Conservation (phyloP, 2,113 vertebrate species). For the Labeo catla region DNA sequence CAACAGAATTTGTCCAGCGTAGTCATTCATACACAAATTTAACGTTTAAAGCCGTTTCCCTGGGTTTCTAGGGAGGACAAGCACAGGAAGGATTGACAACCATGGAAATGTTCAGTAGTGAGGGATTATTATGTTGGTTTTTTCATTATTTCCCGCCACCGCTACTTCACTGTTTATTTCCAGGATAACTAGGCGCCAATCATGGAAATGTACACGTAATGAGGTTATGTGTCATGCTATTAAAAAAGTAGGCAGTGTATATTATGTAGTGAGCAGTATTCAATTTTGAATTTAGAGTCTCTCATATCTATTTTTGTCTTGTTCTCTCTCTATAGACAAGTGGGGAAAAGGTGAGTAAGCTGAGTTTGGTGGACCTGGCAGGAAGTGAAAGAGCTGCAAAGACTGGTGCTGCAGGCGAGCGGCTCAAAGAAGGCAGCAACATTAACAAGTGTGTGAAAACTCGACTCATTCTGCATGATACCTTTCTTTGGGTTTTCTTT, state of each 20-base stretch:
- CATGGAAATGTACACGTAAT: conserved; percentile 1
- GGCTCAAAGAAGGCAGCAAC: conserved; percentile 98
- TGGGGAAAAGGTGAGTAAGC: conserved; percentile 96
- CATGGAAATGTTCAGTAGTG: conserved; percentile 39
- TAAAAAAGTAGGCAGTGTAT: background rate
- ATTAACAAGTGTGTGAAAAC: conserved; percentile 88
- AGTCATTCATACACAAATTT: conserved; percentile 39
- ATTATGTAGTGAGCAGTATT: background rate
- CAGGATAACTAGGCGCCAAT: background rate
- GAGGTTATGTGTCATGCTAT: background rate
- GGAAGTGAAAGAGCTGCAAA: conserved; percentile 96
- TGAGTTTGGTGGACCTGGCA: conserved; percentile 95
- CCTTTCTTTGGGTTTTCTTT: background rate
- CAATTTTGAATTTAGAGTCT: background rate
- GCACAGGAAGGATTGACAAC: conserved; percentile 6
- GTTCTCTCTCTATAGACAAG: conserved; percentile 81
- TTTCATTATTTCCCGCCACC: background rate
- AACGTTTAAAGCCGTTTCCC: conserved; percentile 17
- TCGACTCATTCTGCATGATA: background rate
- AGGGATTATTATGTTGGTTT: background rate
- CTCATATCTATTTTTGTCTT: background rate
- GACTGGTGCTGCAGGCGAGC: conserved; percentile 93
- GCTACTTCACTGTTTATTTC: background rate
- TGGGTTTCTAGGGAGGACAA: background rate
- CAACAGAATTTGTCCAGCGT: conserved; percentile 34